A percentile compares a stretch with the other conserved stretches of the same genome.
phyloP scores from a whole-genome alignment of 2,888 invertebrate species.

The Mechanitis messenoides region DNA sequence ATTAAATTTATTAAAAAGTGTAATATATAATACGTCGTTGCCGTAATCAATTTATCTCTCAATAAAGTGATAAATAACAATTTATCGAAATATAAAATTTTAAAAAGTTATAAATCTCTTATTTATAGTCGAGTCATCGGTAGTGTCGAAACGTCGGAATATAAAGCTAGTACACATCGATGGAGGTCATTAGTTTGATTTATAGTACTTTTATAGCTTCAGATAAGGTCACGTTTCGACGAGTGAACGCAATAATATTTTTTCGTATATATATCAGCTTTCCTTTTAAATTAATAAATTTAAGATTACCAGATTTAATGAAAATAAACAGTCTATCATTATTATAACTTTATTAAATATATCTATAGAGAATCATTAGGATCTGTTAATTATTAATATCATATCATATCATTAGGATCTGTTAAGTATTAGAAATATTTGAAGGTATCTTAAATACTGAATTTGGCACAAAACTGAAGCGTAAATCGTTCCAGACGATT shows the following conservation, averaged over 20 bases:
- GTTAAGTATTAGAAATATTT: not conserved
- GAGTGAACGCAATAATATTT: conserved; percentile 8
- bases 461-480: conserved; percentile 2
- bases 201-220: conserved; percentile 36
- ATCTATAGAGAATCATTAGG: not conserved
- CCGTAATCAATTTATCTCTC: conserved; percentile 3
- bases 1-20: no score
- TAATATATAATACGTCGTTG: not conserved
- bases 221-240: conserved; percentile 29
- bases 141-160: conserved; percentile 27
- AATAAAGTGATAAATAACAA: conserved; percentile 8
- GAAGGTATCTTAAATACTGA: not conserved
- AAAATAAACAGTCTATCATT: no score
- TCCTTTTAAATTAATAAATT: not conserved
- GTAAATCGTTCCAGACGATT: conserved; percentile 3
- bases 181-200: conserved; percentile 55
- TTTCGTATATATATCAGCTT: not conserved
- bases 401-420: conserved; percentile 3
- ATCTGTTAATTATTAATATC: no score
- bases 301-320: no score
- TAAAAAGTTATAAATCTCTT: conserved; percentile 12
- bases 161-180: conserved; percentile 34
- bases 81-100: conserved; percentile 9
- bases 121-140: conserved; percentile 12
- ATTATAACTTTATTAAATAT: no score